These are phyloP conservation scores for Eilema caniola DNA, from an alignment of 2,888 invertebrate species.

Conservation along the genomic window DNA sequence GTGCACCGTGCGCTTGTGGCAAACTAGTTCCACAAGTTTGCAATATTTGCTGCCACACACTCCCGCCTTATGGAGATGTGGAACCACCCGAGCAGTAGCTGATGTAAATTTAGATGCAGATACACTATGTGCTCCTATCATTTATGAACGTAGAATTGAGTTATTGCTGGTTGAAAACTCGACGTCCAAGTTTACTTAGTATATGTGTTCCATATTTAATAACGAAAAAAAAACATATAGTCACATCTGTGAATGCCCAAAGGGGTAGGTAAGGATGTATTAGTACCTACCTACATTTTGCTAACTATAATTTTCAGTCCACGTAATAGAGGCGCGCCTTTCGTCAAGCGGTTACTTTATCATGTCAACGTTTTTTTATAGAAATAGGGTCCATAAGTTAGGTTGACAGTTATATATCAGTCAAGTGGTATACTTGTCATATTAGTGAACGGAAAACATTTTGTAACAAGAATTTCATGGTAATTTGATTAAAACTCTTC, in stretches of 20 bases:
- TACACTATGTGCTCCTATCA: neutral
- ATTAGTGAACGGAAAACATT: neutral
- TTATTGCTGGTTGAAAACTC: neutral
- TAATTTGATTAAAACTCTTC: neutral
- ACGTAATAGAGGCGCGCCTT: no score
- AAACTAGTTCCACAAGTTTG: constrained; percentile 25
- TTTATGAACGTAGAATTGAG: neutral
- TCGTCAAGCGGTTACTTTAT: no score
- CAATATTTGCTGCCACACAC: constrained; percentile 19
- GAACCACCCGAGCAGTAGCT: constrained; percentile 14
- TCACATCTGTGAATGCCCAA: no score
- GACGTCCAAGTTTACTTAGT: neutral
- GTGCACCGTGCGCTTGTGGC: constrained; percentile 22
- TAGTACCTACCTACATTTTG: no score
- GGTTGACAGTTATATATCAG: neutral
- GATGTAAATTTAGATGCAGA: constrained; percentile 11
- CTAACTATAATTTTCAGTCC: no score
- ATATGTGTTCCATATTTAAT: neutral
- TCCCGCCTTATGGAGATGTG: constrained; percentile 31
- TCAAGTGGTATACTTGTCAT: neutral
- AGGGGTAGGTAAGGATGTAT: no score
- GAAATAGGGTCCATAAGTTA: no score
- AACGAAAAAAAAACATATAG: neutral
- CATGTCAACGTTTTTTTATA: no score
- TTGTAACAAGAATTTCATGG: neutral